phyloP scores from a whole-genome alignment of 2,113 vertebrate species.

The Steatornis caripensis region DNA sequence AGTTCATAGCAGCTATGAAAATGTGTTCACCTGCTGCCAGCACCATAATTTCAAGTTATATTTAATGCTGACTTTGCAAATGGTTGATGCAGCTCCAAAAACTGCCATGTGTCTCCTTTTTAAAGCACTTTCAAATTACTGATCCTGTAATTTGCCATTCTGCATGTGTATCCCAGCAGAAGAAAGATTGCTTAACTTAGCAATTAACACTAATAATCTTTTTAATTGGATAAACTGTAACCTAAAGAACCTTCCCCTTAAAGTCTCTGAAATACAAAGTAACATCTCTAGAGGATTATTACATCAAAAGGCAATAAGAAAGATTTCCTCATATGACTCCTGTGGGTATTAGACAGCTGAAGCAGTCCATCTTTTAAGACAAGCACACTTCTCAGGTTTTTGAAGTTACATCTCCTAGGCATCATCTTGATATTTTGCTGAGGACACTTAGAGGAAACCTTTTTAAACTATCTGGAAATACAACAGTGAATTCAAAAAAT shows the following conservation, averaged over 20 bases:
- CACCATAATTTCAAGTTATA: not conserved
- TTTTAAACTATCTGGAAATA: not conserved
- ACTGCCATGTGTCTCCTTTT: not conserved
- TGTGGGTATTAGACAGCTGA: not conserved
- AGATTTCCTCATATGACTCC: fast-evolving
- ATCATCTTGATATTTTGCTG: not conserved
- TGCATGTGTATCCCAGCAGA: not conserved
- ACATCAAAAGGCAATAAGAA: not conserved
- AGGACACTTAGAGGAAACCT: not conserved
- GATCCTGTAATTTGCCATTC: not conserved
- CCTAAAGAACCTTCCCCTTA: not conserved
- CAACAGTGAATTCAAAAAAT: not conserved
- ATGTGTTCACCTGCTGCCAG: not conserved
- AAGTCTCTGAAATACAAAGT: not conserved
- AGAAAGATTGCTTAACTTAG: not conserved
- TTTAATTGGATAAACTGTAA: not conserved
- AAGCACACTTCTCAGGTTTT: not conserved
- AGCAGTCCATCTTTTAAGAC: not conserved
- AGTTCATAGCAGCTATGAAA: not conserved
- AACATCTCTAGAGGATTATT: not conserved
- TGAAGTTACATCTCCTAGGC: not conserved
- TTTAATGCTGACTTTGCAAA: not conserved
- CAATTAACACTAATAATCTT: not conserved
- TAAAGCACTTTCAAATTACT: not conserved
- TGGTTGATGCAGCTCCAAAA: not conserved